Percentiles rank a stretch among this genome's conserved stretches.
These are phyloP conservation scores for Lithobates sylvaticus DNA, from an alignment of 2,797 vertebrate genomes.

Conservation along the genomic window DNA sequence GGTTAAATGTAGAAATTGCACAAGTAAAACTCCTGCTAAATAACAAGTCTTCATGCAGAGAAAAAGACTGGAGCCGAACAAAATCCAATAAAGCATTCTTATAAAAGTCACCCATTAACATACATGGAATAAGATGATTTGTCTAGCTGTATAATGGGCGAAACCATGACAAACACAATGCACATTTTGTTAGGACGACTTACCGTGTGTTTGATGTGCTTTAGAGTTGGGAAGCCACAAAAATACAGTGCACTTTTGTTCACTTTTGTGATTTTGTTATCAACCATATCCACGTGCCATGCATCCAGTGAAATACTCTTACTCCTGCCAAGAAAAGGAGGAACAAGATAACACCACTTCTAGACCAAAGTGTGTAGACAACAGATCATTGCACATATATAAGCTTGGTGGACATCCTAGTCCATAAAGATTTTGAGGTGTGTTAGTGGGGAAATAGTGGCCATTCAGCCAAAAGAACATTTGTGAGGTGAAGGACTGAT, in stretches of 20 bases:
- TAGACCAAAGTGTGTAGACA: no score
- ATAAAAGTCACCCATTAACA: not conserved
- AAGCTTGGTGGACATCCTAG: no score
- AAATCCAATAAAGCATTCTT: not conserved
- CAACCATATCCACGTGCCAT: slow-evolving; percentile 86
- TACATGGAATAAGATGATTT: not conserved
- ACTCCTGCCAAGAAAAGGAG: slow-evolving; percentile 74
- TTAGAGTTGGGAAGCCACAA: slow-evolving; percentile 95
- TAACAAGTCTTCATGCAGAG: no score
- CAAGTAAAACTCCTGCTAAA: not conserved
- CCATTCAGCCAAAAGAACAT: no score
- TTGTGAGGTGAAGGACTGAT: no score
- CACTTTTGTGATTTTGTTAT: slow-evolving; percentile 79
- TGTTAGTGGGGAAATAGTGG: no score
- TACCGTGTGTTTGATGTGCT: slow-evolving; percentile 95
- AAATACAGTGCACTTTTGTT: slow-evolving; percentile 90
- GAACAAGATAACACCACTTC: not conserved
- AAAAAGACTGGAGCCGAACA: no score
- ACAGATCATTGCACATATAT: no score
- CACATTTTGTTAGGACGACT: not conserved
- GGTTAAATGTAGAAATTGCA: no score
- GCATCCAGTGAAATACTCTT: slow-evolving; percentile 88
- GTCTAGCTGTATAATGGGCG: not conserved
- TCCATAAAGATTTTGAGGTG: not conserved
- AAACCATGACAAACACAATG: not conserved